phyloP scores from a whole-genome alignment of 1,140 invertebrate species.

The Periplaneta americana region DNA sequence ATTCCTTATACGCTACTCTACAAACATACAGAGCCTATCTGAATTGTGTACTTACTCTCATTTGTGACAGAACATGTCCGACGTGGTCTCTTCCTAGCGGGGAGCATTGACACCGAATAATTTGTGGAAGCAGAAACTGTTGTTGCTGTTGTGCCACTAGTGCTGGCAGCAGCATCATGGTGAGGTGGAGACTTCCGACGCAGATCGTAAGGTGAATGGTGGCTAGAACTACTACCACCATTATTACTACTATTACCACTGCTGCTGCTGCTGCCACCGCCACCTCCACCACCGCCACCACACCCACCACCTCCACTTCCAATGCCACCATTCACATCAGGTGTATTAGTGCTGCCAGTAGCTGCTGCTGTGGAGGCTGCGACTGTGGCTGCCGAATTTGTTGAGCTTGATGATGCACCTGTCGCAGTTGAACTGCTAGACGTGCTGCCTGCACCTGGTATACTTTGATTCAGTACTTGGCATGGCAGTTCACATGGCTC shows the following conservation, averaged over 20 bases:
- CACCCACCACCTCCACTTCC: too few species aligned
- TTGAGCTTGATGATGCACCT: conserved; percentile 8
- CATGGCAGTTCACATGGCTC: conserved; percentile 70
- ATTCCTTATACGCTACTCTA: too few species aligned
- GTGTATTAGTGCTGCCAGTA: neutral
- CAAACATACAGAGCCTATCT: too few species aligned
- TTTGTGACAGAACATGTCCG: conserved; percentile 52
- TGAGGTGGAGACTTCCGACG: conserved; percentile 71
- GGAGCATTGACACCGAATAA: conserved; percentile 61
- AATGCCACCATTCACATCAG: conserved; percentile 32
- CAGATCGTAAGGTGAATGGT: conserved; percentile 81
- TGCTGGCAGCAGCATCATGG: conserved; percentile 28
- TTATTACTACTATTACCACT: neutral
- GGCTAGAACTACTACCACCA: conserved; percentile 29
- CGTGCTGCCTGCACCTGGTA: conserved; percentile 36
- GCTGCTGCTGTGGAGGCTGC: conserved; percentile 4
- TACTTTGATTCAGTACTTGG: conserved; percentile 58
- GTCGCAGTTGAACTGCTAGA: neutral
- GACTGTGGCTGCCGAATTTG: conserved; percentile 4
- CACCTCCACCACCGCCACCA: conserved; percentile 10
- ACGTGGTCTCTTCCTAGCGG: conserved; percentile 73
- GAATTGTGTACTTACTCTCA: conserved; percentile 53
- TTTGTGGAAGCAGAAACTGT: conserved; percentile 36
- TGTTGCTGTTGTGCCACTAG: conserved; percentile 26
- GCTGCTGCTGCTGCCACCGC: neutral